phyloP scores from a whole-genome alignment of 2,113 vertebrate genomes.

The Haliaeetus leucogaster region DNA sequence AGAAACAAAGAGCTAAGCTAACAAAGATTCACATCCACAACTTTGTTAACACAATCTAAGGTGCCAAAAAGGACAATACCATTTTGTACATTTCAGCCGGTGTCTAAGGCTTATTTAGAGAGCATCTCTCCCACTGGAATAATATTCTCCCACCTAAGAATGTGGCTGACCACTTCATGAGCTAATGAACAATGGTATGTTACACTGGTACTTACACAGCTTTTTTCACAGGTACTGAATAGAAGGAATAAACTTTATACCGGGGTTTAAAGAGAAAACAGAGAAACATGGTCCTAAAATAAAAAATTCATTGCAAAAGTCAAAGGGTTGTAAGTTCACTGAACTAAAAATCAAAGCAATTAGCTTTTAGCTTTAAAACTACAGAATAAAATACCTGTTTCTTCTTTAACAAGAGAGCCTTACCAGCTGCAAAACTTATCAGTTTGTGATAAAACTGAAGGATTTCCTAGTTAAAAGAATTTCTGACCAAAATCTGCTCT shows the following conservation, averaged over 20 bases:
- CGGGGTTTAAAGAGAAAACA: not conserved
- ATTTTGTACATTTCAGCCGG: not conserved
- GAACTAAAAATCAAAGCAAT: not conserved
- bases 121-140: not conserved
- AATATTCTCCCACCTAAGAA: not conserved
- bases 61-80: not conserved
- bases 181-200: accelerated
- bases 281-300: not conserved
- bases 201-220: not conserved
- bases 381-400: not conserved
- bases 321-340: not conserved
- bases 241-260: not conserved
- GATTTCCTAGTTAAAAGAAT: not conserved
- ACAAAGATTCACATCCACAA: not conserved
- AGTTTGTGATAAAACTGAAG: not conserved
- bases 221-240: not conserved
- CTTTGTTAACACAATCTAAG: not conserved
- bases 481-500: not conserved
- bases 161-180: not conserved
- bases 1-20: not conserved
- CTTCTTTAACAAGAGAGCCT: not conserved
- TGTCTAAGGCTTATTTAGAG: not conserved
- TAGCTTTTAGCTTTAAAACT: not conserved
- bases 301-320: not conserved
- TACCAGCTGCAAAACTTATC: not conserved